Base-by-base conservation (phyloP, 1,140 invertebrate species). In the Trypoxylus dichotomus region DNA sequence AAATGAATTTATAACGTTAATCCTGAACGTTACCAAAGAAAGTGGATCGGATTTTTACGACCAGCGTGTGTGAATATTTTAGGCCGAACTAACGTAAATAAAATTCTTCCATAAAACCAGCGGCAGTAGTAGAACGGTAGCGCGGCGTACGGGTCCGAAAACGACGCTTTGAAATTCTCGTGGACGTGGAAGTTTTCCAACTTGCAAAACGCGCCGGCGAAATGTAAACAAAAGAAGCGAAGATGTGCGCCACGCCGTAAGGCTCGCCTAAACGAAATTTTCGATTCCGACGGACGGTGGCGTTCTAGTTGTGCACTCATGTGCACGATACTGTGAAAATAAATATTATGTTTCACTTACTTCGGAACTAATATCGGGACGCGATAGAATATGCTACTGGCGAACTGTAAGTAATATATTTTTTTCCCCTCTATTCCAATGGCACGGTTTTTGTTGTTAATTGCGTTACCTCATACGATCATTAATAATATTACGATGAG, bases 291-390 rank as follows among this genome's bases (percentile, higher is more conserved):
- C 25, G 60, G 21, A 24, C 13, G 60, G 8, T 27, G 19, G 25
- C 19, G 60, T 13, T 63, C 60, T 63, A 63, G 60, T 63, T 63
- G 60, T 24, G 60, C 60, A 63, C 21, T 63, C 60, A 19, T 63
- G 60, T 63, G 60, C 60, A 19, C 60, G 19, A 25, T 27, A 27
- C 60, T 63, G 60, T 63, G 60, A 63, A 63, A 63, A 63, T 63
- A 63, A 63, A 63, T 63, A 63, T 63, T 63, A 63, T 63, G 60
- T 63, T 63, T 63, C 60, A 27, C 60, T 63, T 63, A 63, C 60
- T 63, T 63, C 60, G 21, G 6, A 63, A 63, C 60, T 63, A 37
- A 37, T 37, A 37, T 37, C 32, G 32, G 32, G 10, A 37, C 32
- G 32, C 32, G 32, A 37, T 37, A 37, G 32, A 37, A 37, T 37